Conservation (phyloP, 2,888 invertebrate species). For the Drosophila ustulata region DNA sequence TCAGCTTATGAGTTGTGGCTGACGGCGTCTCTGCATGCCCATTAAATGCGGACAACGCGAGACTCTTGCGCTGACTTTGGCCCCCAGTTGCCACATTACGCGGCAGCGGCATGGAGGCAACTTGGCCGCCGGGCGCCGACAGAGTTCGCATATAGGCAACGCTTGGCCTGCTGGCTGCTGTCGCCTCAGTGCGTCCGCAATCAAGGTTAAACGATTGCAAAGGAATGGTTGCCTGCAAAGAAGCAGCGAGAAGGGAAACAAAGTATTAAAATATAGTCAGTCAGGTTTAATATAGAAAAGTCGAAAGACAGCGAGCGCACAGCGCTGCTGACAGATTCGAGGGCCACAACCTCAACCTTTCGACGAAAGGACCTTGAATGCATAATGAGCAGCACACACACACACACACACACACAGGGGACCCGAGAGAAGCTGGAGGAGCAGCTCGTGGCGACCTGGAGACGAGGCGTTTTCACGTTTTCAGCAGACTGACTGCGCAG, state of each 20-base stretch:
- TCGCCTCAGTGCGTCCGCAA: slow-evolving; percentile 79
- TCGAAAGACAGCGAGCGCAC: slow-evolving; percentile 41
- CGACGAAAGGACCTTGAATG: slow-evolving; percentile 82
- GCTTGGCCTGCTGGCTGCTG: slow-evolving; percentile 59
- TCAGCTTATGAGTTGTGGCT: slow-evolving; percentile 75
- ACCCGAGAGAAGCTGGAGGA: slow-evolving; percentile 11
- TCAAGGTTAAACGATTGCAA: slow-evolving; percentile 85
- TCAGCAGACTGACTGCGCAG: slow-evolving; percentile 19
- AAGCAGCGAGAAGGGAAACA: slow-evolving; percentile 31
- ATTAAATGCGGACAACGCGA: slow-evolving; percentile 58
- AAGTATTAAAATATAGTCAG: slow-evolving; percentile 66
- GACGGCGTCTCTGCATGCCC: slow-evolving; percentile 55
- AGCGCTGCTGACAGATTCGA: slow-evolving; percentile 68
- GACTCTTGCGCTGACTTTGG: slow-evolving; percentile 69
- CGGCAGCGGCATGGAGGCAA: not conserved
- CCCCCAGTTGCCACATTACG: slow-evolving; percentile 42
- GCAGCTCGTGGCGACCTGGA: not conserved
- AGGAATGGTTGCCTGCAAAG: slow-evolving; percentile 84
- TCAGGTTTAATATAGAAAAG: slow-evolving; percentile 77
- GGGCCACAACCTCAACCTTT: slow-evolving; percentile 68
- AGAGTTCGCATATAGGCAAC: slow-evolving; percentile 83
- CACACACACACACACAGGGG: not conserved
- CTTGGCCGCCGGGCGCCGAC: slow-evolving; percentile 79
- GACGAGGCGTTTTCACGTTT: slow-evolving; percentile 51
- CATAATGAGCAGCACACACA: slow-evolving; percentile 71